These are phyloP conservation scores for Nesoenas mayeri DNA, from an alignment of 2,113 vertebrate species.

Conservation along the genomic window DNA sequence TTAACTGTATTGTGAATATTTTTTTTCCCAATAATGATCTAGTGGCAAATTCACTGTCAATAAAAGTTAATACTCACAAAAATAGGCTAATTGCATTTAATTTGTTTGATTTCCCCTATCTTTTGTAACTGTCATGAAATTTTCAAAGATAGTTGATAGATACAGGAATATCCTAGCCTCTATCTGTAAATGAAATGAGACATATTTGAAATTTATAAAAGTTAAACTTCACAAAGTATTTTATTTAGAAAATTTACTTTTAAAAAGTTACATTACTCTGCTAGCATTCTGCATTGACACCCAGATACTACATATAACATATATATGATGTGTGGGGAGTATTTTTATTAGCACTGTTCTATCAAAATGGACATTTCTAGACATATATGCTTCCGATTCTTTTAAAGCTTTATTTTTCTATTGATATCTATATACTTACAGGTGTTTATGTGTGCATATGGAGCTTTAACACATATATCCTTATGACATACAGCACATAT, in stretches of 20 bases:
- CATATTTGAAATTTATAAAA: neutral
- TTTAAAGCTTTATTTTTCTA: neutral
- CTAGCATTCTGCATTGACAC: neutral
- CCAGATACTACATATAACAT: neutral
- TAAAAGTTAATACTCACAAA: neutral
- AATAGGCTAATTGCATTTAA: neutral
- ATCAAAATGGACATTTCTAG: neutral
- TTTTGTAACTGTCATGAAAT: neutral
- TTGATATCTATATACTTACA: neutral
- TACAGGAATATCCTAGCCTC: neutral
- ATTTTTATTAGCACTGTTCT: neutral
- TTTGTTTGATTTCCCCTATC: neutral
- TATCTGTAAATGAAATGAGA: neutral
- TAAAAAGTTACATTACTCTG: neutral
- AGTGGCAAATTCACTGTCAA: neutral
- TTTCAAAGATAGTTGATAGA: neutral
- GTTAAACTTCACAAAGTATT: neutral
- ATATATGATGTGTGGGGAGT: fast-evolving
- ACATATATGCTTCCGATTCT: neutral
- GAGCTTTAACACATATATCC: neutral
- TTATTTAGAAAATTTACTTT: neutral
- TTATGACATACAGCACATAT: neutral
- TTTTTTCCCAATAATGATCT: neutral
- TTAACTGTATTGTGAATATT: neutral
- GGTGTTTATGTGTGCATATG: neutral